Conservation (phyloP, 2,888 invertebrate species). For the Coecobrya sp. region DNA sequence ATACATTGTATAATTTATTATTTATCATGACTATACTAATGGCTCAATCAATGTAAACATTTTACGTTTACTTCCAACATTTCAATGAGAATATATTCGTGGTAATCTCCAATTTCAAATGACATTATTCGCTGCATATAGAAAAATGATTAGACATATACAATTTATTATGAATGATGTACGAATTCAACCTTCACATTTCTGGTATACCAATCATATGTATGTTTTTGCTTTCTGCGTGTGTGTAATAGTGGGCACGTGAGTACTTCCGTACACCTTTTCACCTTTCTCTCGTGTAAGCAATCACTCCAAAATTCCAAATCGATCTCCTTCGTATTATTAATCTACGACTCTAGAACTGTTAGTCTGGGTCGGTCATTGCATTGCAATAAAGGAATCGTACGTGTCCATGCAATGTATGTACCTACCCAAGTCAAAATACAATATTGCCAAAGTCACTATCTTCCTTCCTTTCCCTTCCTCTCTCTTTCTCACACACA, state of each 20-base stretch:
- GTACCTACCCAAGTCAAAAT: not conserved
- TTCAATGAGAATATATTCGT: too few species aligned
- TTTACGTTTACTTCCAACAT: too few species aligned
- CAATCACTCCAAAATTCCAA: conserved; percentile 43
- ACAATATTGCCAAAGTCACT: not conserved
- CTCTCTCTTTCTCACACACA: not conserved
- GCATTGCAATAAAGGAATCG: not conserved
- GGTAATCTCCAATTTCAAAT: too few species aligned
- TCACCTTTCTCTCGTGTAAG: not conserved
- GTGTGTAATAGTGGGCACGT: not conserved
- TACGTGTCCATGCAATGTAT: not conserved
- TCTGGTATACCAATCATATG: too few species aligned
- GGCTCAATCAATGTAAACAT: too few species aligned
- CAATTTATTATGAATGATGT: too few species aligned
- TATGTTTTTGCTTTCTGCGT: not conserved
- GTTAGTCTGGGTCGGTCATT: not conserved
- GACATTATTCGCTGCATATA: too few species aligned
- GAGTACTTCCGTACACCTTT: not conserved
- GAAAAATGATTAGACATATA: too few species aligned
- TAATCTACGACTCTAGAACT: not conserved
- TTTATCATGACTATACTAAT: too few species aligned
- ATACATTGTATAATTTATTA: too few species aligned
- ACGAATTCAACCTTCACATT: too few species aligned
- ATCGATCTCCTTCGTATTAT: conserved; percentile 48
- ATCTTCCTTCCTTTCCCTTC: not conserved